These are phyloP conservation scores for Sogatella furcifera DNA, from an alignment of 1,140 invertebrate genomes.

Conservation along the genomic window DNA sequence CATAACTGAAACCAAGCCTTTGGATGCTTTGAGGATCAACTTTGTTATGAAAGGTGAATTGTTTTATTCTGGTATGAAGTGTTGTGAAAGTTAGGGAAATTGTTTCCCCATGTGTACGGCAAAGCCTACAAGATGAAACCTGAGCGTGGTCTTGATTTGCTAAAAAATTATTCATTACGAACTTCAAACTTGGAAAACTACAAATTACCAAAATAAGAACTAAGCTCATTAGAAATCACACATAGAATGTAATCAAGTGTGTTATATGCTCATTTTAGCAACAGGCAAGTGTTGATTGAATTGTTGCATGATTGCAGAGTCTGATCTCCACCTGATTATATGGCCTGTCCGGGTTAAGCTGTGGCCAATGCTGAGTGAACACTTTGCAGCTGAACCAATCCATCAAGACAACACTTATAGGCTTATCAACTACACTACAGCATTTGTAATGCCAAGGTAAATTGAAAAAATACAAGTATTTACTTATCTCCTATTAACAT, in stretches of 20 bases:
- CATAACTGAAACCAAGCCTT: conserved; percentile 26
- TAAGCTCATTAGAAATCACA: too few relatives aligned
- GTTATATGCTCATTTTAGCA: not conserved
- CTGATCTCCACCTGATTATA: conserved; percentile 21
- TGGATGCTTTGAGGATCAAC: conserved; percentile 32
- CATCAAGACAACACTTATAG: conserved; percentile 27
- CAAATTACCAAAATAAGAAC: too few relatives aligned
- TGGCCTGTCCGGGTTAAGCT: conserved; percentile 25
- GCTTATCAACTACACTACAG: conserved; percentile 32
- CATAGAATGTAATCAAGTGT: too few relatives aligned
- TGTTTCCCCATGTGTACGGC: too few relatives aligned
- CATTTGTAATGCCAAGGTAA: conserved; percentile 33
- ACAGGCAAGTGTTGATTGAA: not conserved
- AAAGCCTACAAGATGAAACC: too few relatives aligned
- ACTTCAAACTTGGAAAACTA: too few relatives aligned
- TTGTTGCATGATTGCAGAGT: conserved; percentile 12
- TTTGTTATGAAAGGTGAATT: conserved; percentile 30
- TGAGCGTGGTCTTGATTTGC: too few relatives aligned
- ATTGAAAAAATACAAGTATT: not conserved
- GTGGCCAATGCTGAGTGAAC: conserved; percentile 19
- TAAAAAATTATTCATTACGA: too few relatives aligned
- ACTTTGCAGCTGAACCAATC: conserved; percentile 12
- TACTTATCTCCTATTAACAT: not conserved
- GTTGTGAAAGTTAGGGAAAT: too few relatives aligned
- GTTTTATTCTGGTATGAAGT: too few relatives aligned